These are phyloP conservation scores for Phyllotreta striolata DNA, from an alignment of 2,888 invertebrate species.

Conservation along the genomic window DNA sequence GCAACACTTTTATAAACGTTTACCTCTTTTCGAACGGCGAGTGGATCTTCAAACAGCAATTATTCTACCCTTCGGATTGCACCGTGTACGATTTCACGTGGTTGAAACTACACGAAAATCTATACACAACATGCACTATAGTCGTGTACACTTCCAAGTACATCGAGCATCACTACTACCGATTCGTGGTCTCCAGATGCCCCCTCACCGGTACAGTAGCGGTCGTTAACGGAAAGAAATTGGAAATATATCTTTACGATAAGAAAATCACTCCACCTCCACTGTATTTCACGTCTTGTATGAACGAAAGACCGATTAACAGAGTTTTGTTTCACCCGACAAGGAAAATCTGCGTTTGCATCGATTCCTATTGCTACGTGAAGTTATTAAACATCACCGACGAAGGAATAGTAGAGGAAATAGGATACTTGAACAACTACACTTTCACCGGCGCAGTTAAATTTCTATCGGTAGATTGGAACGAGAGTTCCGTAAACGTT, in stretches of 20 bases:
- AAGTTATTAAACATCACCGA: slow-evolving; percentile 27
- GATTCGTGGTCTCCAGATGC: slow-evolving; percentile 36
- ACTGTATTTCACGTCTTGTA: slow-evolving; percentile 71
- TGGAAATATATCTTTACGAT: slow-evolving; percentile 78
- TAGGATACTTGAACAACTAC: slow-evolving; percentile 4
- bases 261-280: slow-evolving; percentile 84
- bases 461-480: slow-evolving; percentile 24
- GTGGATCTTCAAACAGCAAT: slow-evolving; percentile 48
- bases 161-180: slow-evolving; percentile 37
- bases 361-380: slow-evolving; percentile 41
- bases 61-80: slow-evolving; percentile 32
- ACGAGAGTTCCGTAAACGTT: slow-evolving; percentile 7
- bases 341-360: slow-evolving; percentile 31
- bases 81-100: slow-evolving; percentile 39
- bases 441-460: slow-evolving; percentile 4
- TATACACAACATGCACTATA: slow-evolving; percentile 37
- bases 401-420: slow-evolving; percentile 12
- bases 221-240: slow-evolving; percentile 78
- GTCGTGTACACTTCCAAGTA: slow-evolving; percentile 39
- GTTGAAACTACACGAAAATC: slow-evolving; percentile 34
- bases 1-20: slow-evolving; percentile 40
- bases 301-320: slow-evolving; percentile 66
- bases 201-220: slow-evolving; percentile 64
- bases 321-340: slow-evolving; percentile 67
- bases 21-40: slow-evolving; percentile 43